Conservation (phyloP, 2,797 vertebrate species). For the Argya squamiceps region DNA sequence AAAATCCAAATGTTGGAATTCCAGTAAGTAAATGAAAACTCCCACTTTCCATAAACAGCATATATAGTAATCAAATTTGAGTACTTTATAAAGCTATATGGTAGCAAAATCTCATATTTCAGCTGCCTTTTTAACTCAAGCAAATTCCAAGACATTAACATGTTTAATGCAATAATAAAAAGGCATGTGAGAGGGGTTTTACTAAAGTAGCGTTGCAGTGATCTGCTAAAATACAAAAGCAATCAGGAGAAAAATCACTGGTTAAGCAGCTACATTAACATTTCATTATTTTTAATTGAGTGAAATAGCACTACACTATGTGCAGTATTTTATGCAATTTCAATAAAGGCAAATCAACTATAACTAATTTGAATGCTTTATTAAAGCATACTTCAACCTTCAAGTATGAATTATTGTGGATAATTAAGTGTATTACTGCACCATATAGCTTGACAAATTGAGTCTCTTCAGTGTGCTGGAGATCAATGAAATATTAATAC, state of each 20-base stretch:
- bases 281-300: conserved; percentile 65
- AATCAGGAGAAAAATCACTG: conserved; percentile 38
- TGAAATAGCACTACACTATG: conserved; percentile 40
- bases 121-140: not conserved
- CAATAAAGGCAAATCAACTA: conserved; percentile 50
- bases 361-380: conserved; percentile 53
- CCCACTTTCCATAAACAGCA: not conserved
- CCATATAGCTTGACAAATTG: conserved; percentile 54
- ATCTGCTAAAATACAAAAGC: conserved; percentile 55
- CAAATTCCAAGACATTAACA: not conserved
- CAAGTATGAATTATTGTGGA: conserved; percentile 41
- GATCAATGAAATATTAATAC: conserved; percentile 49
- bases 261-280: conserved; percentile 56
- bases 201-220: not conserved
- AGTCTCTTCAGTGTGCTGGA: not conserved
- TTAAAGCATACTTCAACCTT: conserved; percentile 46
- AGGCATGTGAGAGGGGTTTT: not conserved
- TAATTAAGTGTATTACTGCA: conserved; percentile 60
- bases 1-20: not conserved
- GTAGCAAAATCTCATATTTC: not conserved
- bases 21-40: not conserved
- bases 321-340: conserved; percentile 54
- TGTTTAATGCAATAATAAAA: conserved; percentile 17
- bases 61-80: not conserved
- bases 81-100: not conserved